Conservation (phyloP, 2,113 vertebrate species). For the Aptenodytes patagonicus region DNA sequence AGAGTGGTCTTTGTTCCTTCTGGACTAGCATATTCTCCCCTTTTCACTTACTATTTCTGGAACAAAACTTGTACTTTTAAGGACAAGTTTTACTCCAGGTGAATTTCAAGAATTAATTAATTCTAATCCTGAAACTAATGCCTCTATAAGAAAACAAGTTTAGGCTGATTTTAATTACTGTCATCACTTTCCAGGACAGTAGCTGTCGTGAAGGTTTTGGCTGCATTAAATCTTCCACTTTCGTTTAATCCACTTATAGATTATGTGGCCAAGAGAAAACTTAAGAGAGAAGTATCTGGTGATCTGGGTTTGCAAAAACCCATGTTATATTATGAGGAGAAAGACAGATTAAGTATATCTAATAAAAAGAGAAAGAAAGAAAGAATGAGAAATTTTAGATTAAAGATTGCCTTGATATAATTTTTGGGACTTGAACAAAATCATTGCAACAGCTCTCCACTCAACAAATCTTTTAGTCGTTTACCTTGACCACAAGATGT, state of each 20-base stretch:
- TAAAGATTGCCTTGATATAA: not conserved
- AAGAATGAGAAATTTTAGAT: not conserved
- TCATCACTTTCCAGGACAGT: not conserved
- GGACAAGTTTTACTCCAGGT: not conserved
- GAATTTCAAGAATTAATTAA: not conserved
- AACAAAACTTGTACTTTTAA: not conserved
- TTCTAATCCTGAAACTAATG: not conserved
- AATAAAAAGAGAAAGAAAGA: not conserved
- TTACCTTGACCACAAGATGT: not conserved
- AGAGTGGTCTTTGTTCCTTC: not conserved
- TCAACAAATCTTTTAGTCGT: not conserved
- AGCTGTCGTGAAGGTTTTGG: not conserved
- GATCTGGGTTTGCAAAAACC: not conserved
- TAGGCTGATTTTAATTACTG: not conserved
- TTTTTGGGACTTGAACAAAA: not conserved
- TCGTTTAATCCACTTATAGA: not conserved
- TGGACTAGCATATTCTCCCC: not conserved
- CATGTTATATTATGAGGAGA: not conserved
- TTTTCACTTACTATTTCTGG: not conserved
- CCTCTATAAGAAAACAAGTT: not conserved
- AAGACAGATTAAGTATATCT: not conserved
- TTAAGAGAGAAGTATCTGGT: not conserved
- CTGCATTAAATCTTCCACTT: not conserved
- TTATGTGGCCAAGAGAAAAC: not conserved
- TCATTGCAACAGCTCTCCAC: not conserved